Conservation (phyloP, 2,797 vertebrate species). For the Triplophysa bombifrons region DNA sequence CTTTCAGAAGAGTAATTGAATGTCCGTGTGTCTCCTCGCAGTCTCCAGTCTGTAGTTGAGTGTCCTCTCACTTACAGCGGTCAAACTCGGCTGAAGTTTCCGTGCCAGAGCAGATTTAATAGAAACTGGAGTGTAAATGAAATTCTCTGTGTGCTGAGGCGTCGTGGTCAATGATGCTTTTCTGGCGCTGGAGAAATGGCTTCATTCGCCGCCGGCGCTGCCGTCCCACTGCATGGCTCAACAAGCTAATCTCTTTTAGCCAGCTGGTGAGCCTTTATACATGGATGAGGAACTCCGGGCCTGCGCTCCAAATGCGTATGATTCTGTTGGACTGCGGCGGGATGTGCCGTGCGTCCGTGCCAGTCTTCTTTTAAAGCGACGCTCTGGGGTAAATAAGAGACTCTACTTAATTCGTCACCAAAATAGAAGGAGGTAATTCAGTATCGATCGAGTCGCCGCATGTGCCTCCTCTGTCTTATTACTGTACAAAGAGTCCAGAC, state of each 20-base stretch:
- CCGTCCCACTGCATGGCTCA: conserved; percentile 8
- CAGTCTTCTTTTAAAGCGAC: background rate
- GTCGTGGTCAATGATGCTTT: conserved; percentile 30
- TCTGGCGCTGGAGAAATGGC: conserved; percentile 37
- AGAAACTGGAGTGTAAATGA: conserved; percentile 29
- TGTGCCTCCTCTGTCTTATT: conserved; percentile 49
- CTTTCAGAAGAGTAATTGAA: conserved; percentile 4
- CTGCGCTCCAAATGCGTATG: background rate
- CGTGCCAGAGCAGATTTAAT: background rate
- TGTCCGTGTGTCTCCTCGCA: background rate
- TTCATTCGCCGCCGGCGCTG: conserved; percentile 15
- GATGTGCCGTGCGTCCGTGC: background rate
- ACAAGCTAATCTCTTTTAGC: conserved; percentile 36
- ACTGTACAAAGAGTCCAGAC: conserved; percentile 48
- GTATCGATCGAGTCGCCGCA: conserved; percentile 71
- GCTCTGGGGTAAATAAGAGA: conserved; percentile 65
- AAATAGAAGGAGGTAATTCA: conserved; percentile 77
- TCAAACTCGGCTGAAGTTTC: conserved; percentile 21
- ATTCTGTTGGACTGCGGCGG: background rate
- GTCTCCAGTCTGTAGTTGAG: conserved; percentile 2
- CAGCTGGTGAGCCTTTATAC: background rate
- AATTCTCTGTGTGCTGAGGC: conserved; percentile 22
- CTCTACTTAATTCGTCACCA: conserved; percentile 66
- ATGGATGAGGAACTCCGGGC: background rate
- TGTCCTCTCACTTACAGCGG: background rate